Percentiles rank a stretch among this genome's conserved stretches.
Evolutionary conservation across 2,113 vertebrate species (phyloP).

Genomic region (Anarrhichthys ocellatus): DNA sequence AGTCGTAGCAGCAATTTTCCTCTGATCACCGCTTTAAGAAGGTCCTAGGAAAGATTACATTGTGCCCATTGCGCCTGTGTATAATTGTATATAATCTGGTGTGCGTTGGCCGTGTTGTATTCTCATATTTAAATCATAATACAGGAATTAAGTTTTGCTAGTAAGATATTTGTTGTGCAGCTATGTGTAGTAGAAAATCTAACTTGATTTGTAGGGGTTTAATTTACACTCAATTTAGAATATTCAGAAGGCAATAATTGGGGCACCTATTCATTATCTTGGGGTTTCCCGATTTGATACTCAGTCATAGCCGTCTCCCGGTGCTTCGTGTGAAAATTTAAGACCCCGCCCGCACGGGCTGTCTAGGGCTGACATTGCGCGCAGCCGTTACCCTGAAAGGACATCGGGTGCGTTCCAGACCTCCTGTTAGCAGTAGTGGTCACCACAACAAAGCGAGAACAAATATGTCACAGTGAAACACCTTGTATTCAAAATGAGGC

Average conservation of each 20-base stretch:
- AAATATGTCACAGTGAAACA: neutral
- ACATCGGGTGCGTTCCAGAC: slow-evolving; percentile 3
- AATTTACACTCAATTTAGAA: neutral
- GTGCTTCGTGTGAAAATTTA: neutral
- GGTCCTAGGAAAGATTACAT: slow-evolving; percentile 82
- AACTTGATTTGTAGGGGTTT: neutral
- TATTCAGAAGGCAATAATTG: slow-evolving; percentile 40
- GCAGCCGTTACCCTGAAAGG: neutral
- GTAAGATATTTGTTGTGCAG: neutral
- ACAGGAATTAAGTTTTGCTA: neutral
- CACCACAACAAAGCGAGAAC: neutral
- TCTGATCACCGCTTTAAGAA: slow-evolving; percentile 84
- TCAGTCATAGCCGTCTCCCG: neutral
- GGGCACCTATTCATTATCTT: slow-evolving; percentile 27
- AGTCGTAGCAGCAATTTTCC: slow-evolving; percentile 83
- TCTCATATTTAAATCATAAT: neutral
- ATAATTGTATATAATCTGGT: slow-evolving; percentile 33
- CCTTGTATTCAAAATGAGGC: rapidly evolving
- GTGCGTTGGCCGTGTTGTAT: neutral
- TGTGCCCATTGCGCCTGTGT: slow-evolving; percentile 76
- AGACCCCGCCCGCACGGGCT: slow-evolving; percentile 34
- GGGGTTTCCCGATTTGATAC: slow-evolving; percentile 55
- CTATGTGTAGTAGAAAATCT: rapidly evolving
- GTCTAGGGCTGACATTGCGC: rapidly evolving
- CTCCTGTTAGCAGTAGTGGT: neutral